Conservation (phyloP, 1,140 invertebrate species). For the Spodoptera frugiperda region DNA sequence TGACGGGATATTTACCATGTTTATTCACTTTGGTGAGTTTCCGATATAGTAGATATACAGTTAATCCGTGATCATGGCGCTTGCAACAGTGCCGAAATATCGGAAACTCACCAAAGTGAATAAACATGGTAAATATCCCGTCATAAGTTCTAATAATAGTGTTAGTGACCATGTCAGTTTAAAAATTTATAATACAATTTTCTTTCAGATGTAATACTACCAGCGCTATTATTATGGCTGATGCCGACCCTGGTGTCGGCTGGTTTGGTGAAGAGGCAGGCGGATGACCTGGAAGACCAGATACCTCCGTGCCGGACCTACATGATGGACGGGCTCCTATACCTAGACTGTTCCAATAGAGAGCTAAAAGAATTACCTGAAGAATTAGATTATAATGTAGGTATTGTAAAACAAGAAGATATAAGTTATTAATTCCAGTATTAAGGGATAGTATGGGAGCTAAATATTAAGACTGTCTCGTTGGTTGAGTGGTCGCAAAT, state of each 20-base stretch:
- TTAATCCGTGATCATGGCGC: no score
- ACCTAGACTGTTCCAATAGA: slow-evolving; percentile 79
- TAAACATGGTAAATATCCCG: no score
- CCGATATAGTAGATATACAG: no score
- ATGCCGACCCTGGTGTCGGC: slow-evolving; percentile 57
- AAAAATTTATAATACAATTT: slow-evolving; percentile 43
- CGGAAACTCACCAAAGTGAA: no score
- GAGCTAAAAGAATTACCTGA: slow-evolving; percentile 78
- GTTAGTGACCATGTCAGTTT: not conserved
- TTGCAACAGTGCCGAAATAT: no score
- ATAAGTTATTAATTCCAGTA: not conserved
- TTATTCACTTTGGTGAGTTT: no score
- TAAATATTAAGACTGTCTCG: no score
- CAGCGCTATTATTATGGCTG: slow-evolving; percentile 63
- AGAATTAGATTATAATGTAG: slow-evolving; percentile 77
- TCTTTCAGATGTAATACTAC: slow-evolving; percentile 56
- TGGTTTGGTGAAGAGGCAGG: slow-evolving; percentile 57
- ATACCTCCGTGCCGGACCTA: slow-evolving; percentile 61
- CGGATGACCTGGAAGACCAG: slow-evolving; percentile 54
- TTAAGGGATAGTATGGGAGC: no score
- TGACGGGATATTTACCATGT: no score
- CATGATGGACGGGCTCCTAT: slow-evolving; percentile 52
- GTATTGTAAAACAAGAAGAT: slow-evolving; percentile 40
- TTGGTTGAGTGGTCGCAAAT: no score
- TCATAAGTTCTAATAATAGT: no score